phyloP scores from a whole-genome alignment of 2,113 vertebrate species.

The Picathartes gymnocephalus region DNA sequence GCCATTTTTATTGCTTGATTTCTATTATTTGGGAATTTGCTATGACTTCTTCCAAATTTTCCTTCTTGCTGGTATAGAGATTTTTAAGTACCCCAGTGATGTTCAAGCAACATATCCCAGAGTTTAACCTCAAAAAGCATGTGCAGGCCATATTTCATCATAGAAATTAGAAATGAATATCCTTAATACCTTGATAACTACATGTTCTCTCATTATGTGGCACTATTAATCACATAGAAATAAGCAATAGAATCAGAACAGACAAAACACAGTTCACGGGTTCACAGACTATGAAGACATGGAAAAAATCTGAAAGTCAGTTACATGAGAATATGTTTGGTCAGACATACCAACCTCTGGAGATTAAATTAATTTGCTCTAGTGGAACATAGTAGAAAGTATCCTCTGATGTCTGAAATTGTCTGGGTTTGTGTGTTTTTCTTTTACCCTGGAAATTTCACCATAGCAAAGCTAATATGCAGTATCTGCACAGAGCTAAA shows the following conservation, averaged over 20 bases:
- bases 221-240: background rate
- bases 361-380: background rate
- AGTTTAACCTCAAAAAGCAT: background rate
- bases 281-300: background rate
- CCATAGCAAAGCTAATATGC: background rate
- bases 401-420: background rate
- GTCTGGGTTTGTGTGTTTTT: background rate
- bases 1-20: background rate
- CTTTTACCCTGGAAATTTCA: background rate
- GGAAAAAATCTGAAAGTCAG: background rate
- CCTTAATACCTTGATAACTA: background rate
- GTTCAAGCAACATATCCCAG: background rate
- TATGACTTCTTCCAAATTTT: background rate
- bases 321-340: background rate
- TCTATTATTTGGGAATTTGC: background rate
- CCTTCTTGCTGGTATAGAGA: background rate
- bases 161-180: fast-evolving
- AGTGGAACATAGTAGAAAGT: background rate
- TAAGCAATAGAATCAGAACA: background rate
- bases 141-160: background rate
- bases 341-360: background rate
- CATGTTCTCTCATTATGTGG: background rate
- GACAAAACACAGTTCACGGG: background rate
- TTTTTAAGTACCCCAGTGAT: background rate
- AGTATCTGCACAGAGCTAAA: background rate